These are phyloP conservation scores for Chironomus riparius DNA, from an alignment of 2,888 invertebrate species.

Conservation along the genomic window DNA sequence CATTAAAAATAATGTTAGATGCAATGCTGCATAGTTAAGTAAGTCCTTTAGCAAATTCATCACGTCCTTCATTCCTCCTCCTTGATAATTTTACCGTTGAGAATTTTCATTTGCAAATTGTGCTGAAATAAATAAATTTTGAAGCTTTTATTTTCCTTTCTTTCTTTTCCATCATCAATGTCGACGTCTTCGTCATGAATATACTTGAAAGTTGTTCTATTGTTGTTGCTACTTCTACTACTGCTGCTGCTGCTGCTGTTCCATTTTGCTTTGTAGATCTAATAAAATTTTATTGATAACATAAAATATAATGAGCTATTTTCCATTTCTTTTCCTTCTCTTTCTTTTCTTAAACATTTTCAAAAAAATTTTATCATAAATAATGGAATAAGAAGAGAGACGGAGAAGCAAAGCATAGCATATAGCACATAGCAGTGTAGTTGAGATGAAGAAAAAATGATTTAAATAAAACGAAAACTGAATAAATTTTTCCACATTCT, in stretches of 20 bases:
- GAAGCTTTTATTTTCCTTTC: too few relatives aligned
- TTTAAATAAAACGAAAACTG: conserved; percentile 3
- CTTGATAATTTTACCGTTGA: not conserved
- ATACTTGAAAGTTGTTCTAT: not conserved
- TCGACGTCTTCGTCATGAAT: not conserved
- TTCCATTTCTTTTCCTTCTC: not conserved
- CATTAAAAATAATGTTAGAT: too few relatives aligned
- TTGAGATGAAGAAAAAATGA: conserved; percentile 9
- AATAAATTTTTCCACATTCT: conserved; percentile 22
- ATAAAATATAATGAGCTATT: conserved; percentile 25
- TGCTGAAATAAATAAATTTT: not conserved
- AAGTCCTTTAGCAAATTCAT: conserved; percentile 16
- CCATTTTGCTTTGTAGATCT: not conserved
- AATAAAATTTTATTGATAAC: conserved; percentile 24
- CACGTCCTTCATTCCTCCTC: conserved; percentile 12
- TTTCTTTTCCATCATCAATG: too few relatives aligned
- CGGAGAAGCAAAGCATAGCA: not conserved
- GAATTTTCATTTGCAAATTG: not conserved
- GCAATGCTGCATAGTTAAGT: not conserved
- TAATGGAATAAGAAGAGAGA: conserved; percentile 12
- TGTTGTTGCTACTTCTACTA: not conserved
- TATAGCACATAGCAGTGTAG: not conserved
- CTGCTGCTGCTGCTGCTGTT: too few relatives aligned
- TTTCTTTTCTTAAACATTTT: not conserved
- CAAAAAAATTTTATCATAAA: conserved; percentile 17